Conservation (phyloP, 92 coral and sea anemone species). For the Zoanthus gigantus region DNA sequence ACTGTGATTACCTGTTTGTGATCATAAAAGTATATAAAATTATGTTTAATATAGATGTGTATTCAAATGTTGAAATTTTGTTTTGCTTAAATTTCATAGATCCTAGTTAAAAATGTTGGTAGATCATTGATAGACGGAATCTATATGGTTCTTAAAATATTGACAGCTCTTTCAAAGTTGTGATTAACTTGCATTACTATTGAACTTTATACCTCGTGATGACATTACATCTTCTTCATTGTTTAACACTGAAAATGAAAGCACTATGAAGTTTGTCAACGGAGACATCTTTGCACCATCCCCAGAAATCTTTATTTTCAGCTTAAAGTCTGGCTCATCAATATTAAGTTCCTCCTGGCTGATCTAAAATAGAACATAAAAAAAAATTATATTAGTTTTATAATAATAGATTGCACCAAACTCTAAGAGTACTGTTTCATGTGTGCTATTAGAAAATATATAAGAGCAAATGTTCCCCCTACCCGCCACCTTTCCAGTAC, state of each 20-base stretch:
- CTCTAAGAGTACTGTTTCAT: neutral
- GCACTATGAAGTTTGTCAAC: neutral
- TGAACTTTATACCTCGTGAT: neutral
- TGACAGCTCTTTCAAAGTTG: no score
- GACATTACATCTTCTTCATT: neutral
- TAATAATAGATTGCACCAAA: neutral
- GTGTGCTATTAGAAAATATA: no score
- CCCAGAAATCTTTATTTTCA: neutral
- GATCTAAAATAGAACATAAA: neutral
- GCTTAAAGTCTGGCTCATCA: neutral
- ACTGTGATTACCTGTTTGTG: conserved; percentile 29
- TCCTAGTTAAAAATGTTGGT: neutral
- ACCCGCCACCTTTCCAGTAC: no score
- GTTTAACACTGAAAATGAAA: neutral
- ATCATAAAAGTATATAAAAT: neutral
- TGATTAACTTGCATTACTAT: neutral
- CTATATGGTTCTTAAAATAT: no score
- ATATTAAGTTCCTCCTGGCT: neutral
- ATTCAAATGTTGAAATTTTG: no score
- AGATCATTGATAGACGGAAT: no score
- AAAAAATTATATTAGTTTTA: neutral
- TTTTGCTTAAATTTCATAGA: no score
- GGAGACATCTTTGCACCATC: neutral
- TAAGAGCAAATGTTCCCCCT: no score
- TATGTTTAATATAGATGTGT: no score